Base-by-base conservation (phyloP, 2,113 vertebrate genomes). In the Psilopogon haemacephalus region DNA sequence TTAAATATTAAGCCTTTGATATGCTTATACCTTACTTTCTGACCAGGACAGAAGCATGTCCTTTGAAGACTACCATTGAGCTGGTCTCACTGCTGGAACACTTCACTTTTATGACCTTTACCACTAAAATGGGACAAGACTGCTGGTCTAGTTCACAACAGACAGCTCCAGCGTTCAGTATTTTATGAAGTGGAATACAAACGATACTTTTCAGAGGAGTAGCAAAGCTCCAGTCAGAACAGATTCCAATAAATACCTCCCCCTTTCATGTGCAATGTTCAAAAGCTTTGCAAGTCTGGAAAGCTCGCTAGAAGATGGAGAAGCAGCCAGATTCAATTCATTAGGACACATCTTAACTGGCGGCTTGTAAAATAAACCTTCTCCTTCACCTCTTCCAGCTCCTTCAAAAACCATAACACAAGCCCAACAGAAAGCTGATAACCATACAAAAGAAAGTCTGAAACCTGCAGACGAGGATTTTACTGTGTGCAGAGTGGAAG, bases 21-120 rank as follows among this genome's bases (percentile, higher is more conserved):
- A 98, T 86, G 79, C 93, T 94, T 97, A 94, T 83, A 96, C 89
- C 92, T 89, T 75, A 92, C 58, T 75, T 90, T 94, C 93, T 84
- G 91, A 55, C 92, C 81, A 93, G 95, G 97, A 96, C 92, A 95
- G 95, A 97, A 95, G 64, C 37, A 82, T 88, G 86, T 81, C 82
- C 91, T 98, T 98, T 98, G 98, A 97, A 98, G 97, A 96, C 94
- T 93, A 91, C 85, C 87, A 94, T 84, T 93, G 96, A 96, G 77
- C 85, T 38, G 87, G 97, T 95, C 96, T 97, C 97, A 94, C 98
- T 98, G 98, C 97, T 98, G 98, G 98, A 99, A 98, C 94, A 97
- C 97, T 98, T 98, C 98, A 95, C 75, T 98, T 97, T 98, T 97
- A 97, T 97, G 98, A 98, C 97, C 95, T 97, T 97, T 96, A 81